Evolutionary conservation across 2,888 invertebrate genomes (phyloP), one percentile per base, ranked within the genome.

Genomic region (Acronicta psi): DNA sequence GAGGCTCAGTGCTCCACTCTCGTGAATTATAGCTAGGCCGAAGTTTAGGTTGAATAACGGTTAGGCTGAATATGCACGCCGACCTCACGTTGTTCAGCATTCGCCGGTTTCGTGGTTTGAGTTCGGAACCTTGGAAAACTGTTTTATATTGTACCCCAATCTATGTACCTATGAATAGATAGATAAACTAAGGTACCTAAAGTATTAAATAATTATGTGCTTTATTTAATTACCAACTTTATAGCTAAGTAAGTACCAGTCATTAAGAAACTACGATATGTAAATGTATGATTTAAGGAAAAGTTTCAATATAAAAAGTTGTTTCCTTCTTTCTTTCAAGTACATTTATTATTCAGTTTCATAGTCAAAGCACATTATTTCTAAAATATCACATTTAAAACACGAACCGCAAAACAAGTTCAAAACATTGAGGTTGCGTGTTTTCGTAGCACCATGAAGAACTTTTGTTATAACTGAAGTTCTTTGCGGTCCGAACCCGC

Each of bases 1-100:
- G 82, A 82, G 75, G 58, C 68, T 61, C 68, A 50, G 60, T 69
- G 79, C 73, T 74, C 74, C 80, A 79, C 70, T 79, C 73, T 59
- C 74, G 71, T 74, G 77, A 82, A 77, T 81, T 83, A 83, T 75
- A 62, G 69, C 62, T 59, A 59, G 56, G 55, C 63, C 57, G 58
- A 59, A 75, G 65, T 77, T 75, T 69, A 66, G 50, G 49, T 57
- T 71, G 69, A 80, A 77, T 78, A 77, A 66, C 64, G 63, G 56
- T 62, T 62, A 57, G 52, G 49, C 54, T 67, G 67, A 51, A 64
- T 59, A 54, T 52, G 56, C 13, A 11, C 36, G 43, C 44, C 49
- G 8, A 41, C 43, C 51, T 34, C 20, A 17, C 36, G 36, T 44
- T 29, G 18, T 51, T 20, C 41, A 40, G 29, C 31, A 14, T 20